Percentiles rank a stretch among this genome's conserved stretches.
phyloP scores from a whole-genome alignment of 37 sponge, comb jelly and placozoan genomes.

The Amphimedon queenslandica region DNA sequence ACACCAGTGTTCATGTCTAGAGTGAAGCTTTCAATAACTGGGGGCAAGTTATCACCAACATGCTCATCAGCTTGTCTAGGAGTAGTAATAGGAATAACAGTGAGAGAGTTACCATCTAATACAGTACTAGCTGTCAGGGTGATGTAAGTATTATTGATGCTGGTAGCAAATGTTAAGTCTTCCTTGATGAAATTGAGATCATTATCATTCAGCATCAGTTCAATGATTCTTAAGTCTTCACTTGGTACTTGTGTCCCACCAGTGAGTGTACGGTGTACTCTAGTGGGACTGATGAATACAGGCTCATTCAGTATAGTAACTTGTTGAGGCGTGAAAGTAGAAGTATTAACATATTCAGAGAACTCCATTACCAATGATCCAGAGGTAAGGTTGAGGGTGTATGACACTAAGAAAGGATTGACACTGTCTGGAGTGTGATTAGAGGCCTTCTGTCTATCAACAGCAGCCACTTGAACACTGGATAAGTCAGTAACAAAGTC shows the following conservation, averaged over 20 bases:
- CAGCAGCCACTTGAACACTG: constrained; percentile 5
- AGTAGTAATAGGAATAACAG: constrained; percentile 38
- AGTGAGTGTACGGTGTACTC: constrained; percentile 13
- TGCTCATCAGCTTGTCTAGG: constrained; percentile 43
- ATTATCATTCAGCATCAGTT: constrained; percentile 28
- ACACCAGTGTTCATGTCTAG: constrained; percentile 79
- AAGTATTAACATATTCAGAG: constrained; percentile 61
- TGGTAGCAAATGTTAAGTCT: constrained; percentile 44
- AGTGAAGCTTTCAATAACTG: constrained; percentile 36
- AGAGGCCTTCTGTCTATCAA: constrained; percentile 19
- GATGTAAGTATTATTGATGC: constrained; percentile 52
- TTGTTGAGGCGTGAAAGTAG: constrained; percentile 43
- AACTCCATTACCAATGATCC: constrained; percentile 69
- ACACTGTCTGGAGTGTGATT: constrained; percentile 54
- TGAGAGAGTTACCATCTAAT: constrained; percentile 51
- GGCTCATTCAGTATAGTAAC: constrained; percentile 47
- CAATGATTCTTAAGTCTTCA: constrained; percentile 29
- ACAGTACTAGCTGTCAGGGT: constrained; percentile 53
- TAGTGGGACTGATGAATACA: not conserved
- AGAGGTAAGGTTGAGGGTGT: constrained; percentile 54
- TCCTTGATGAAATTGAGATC: constrained; percentile 72
- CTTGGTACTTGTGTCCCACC: constrained; percentile 56
- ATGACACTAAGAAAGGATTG: constrained; percentile 50
- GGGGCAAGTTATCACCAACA: constrained; percentile 52
- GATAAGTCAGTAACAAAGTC: constrained; percentile 44